A percentile compares a stretch with the other conserved stretches of the same genome.
Conservation (phyloP, 2,888 invertebrate species). For the Sarcophaga subvicina region DNA sequence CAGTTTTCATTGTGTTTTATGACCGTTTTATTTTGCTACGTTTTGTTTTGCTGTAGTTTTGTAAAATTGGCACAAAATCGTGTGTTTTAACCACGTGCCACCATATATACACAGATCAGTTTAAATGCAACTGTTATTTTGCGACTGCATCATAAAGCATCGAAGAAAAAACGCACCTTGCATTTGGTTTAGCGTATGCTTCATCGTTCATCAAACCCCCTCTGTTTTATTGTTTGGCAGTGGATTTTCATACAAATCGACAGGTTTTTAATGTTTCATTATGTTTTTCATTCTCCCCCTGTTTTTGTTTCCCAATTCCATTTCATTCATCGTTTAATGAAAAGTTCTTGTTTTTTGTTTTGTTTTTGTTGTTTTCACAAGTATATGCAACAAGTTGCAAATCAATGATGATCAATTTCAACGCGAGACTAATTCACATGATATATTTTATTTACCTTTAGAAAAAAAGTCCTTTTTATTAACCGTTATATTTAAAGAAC, state of each 20-base stretch:
- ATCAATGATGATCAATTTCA: constrained; percentile 70
- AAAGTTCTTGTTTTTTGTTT: constrained; percentile 57
- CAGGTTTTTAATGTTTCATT: constrained; percentile 45
- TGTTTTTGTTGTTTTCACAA: constrained; percentile 42
- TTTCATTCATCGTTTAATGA: constrained; percentile 44
- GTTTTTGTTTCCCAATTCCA: neutral
- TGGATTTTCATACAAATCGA: constrained; percentile 47
- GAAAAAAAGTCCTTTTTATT: neutral
- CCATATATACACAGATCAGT: constrained; percentile 1
- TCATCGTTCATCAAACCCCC: constrained; percentile 20
- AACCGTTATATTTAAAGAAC: neutral
- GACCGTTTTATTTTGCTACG: neutral
- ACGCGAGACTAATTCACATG: constrained; percentile 68
- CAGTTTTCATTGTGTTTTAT: constrained; percentile 55
- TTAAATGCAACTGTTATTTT: constrained; percentile 65
- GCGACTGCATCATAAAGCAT: constrained; percentile 67
- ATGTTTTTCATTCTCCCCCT: neutral
- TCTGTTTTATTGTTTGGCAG: constrained; percentile 1
- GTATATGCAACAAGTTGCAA: constrained; percentile 63
- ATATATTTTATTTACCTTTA: constrained; percentile 45
- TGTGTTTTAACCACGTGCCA: constrained; percentile 65
- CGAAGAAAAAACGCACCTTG: constrained; percentile 65
- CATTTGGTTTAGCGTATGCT: constrained; percentile 43
- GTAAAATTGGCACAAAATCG: constrained; percentile 66
- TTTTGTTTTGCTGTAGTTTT: neutral